phyloP scores from a whole-genome alignment of 2,888 invertebrate genomes.

The Oscheius sp. region DNA sequence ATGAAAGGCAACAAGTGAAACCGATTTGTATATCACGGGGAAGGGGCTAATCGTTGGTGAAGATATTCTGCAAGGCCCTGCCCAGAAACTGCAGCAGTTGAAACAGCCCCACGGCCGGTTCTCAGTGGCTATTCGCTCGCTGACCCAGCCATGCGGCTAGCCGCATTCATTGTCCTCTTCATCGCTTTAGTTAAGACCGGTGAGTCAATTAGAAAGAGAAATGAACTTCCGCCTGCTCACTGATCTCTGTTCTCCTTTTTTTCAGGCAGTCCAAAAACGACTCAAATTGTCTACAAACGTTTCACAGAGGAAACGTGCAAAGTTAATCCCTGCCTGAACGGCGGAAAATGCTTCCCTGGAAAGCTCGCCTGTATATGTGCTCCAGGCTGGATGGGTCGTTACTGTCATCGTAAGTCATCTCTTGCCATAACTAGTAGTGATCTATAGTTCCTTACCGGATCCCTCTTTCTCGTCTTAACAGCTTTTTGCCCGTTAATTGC shows the following conservation, averaged over 20 bases:
- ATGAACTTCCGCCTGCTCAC: not conserved
- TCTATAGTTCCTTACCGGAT: conserved; percentile 14
- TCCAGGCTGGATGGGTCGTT: conserved; percentile 69
- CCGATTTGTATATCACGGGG: not conserved
- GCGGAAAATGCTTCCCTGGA: conserved; percentile 64
- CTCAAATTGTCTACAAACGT: conserved; percentile 46
- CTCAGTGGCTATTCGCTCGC: conserved; percentile 28
- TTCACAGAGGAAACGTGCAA: conserved; percentile 48
- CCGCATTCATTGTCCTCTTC: conserved; percentile 31
- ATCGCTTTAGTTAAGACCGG: conserved; percentile 21
- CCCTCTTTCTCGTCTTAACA: conserved; percentile 14
- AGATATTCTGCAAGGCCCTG: conserved; percentile 15
- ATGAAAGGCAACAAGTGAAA: conserved; percentile 16
- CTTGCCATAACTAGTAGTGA: not conserved
- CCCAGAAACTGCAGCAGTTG: conserved; percentile 29
- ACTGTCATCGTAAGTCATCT: conserved; percentile 65
- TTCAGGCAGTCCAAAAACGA: conserved; percentile 43
- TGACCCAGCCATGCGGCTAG: conserved; percentile 31
- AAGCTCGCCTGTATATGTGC: conserved; percentile 65
- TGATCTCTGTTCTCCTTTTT: not conserved
- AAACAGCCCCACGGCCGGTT: conserved; percentile 30
- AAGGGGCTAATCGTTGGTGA: conserved; percentile 27
- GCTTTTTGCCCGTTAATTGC: conserved; percentile 24
- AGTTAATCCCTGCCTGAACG: conserved; percentile 67
- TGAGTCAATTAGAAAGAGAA: conserved; percentile 5